phyloP scores from a whole-genome alignment of 2,113 vertebrate species.

The Steatornis caripensis region DNA sequence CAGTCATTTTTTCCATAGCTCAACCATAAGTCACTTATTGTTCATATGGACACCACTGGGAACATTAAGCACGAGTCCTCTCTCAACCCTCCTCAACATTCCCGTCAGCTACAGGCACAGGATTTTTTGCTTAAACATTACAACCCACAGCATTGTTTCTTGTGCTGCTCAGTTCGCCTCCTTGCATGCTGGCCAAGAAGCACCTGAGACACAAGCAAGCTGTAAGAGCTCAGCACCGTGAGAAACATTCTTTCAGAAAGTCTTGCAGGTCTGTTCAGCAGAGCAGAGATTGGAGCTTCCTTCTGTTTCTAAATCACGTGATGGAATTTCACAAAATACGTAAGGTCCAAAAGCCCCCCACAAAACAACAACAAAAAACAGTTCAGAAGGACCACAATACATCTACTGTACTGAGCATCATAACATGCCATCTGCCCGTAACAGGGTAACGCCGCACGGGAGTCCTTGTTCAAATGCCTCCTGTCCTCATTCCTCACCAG shows the following conservation, averaged over 20 bases:
- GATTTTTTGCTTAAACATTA: neutral
- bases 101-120: neutral
- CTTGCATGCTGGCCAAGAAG: neutral
- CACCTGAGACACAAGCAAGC: neutral
- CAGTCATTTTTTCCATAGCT: neutral
- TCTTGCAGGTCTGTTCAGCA: neutral
- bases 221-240: neutral
- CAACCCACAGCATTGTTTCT: neutral
- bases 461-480: neutral
- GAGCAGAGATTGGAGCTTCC: neutral
- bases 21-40: neutral
- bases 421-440: neutral
- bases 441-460: neutral
- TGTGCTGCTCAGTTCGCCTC: neutral
- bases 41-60: neutral
- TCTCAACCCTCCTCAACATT: neutral
- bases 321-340: neutral
- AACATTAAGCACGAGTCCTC: neutral
- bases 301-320: neutral
- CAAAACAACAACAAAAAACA: neutral
- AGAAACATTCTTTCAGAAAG: neutral
- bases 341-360: neutral
- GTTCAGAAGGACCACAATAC: neutral
- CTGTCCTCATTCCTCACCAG: neutral
- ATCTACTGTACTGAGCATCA: neutral